Base-by-base conservation (phyloP, 2,888 invertebrate genomes). In the Amaurobius ferox region DNA sequence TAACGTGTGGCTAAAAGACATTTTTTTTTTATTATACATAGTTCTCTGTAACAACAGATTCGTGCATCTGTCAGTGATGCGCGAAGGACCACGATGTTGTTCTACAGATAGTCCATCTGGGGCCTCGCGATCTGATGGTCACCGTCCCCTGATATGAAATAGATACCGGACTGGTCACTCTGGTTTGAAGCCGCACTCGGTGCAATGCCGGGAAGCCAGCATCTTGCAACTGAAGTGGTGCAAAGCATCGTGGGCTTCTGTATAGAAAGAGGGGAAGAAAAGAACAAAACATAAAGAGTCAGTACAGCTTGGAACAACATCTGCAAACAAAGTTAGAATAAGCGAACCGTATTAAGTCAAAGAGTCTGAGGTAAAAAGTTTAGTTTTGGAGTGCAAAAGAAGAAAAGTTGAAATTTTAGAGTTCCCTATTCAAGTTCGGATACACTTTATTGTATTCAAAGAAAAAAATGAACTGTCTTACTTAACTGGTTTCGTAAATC, bases 221-320 rank as follows among this genome's bases (percentile, higher is more conserved):
- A 91, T 90, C 87, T 90, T 90, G 86, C 90, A 90, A 30, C 91
- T 91, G 86, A 91, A 91, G 72, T 90, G 90, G 87, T 90, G 90
- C n/a, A 91, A 89, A 11, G 90, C 91, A 79, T 91, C 90, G 86
- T 91, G 91, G 32, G 91, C 91, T 87, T 91, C 91, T 91, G 90
- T 28, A 90, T 89, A 44, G 66, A 70, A 87, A 32, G 32, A 90
- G 89, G 40, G 70, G 68, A 87, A 64, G 70, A 6, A 71, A 28
- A 13, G 19, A 55, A 35, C 28, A n/a, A 66, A 66, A 32, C 19
- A n/a, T 32, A 55, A 23, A 16, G 23, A 55, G 23, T 19, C 55
- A 55, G 55, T 11, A 55, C 19, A 23, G 16, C 19, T 23, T 23
- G 55, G 2, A 6, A 64, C 29, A 64, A 68, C 68, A 68, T 68